Conservation (phyloP, 2,797 vertebrate species). For the Cirrhinus mrigala region DNA sequence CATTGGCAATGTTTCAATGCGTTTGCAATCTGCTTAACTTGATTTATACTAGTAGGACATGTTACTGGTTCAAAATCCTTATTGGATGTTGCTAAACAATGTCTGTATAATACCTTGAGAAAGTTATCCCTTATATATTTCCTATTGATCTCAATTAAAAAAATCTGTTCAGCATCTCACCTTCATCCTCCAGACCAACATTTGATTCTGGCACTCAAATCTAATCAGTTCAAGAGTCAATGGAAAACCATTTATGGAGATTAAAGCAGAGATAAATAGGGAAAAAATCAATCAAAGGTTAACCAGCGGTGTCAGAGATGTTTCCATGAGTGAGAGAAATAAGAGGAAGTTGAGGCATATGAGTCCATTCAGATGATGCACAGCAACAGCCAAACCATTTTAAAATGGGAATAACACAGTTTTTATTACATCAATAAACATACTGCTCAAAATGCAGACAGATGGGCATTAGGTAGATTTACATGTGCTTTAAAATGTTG, state of each 20-base stretch:
- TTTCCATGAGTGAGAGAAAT: slow-evolving; percentile 16
- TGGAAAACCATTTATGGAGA: slow-evolving; percentile 23
- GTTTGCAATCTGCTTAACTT: neutral
- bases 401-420: slow-evolving; percentile 6
- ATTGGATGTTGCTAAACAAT: neutral
- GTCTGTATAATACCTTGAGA: neutral
- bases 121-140: neutral
- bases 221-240: slow-evolving; percentile 18
- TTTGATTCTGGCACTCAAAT: slow-evolving; percentile 20
- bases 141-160: slow-evolving; percentile 6
- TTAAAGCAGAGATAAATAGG: slow-evolving; percentile 16
- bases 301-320: slow-evolving; percentile 32
- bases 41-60: slow-evolving; percentile 11
- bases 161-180: neutral
- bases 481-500: neutral
- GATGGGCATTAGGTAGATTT: neutral
- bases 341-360: neutral
- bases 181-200: slow-evolving; percentile 5
- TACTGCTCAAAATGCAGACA: neutral
- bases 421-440: slow-evolving; percentile 43
- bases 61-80: neutral
- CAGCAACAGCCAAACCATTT: slow-evolving; percentile 5
- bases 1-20: neutral
- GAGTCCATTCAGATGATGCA: slow-evolving; percentile 21
- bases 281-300: slow-evolving; percentile 32